These are phyloP conservation scores for Melanchra persicariae DNA, from an alignment of 2,888 invertebrate genomes.

Conservation along the genomic window DNA sequence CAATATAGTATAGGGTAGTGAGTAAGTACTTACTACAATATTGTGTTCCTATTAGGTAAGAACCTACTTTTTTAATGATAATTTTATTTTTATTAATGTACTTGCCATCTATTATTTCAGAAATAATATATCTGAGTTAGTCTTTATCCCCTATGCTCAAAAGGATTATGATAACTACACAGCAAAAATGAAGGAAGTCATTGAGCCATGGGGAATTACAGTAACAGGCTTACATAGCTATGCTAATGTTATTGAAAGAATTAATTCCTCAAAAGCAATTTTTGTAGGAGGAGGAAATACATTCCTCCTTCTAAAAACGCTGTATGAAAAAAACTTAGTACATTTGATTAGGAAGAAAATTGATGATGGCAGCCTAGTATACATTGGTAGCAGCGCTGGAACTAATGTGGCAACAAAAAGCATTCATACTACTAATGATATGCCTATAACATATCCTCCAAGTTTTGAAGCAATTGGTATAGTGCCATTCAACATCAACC, in stretches of 20 bases:
- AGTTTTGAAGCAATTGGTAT: conserved; percentile 93
- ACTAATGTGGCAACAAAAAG: conserved; percentile 95
- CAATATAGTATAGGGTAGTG: no score
- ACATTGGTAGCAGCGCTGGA: conserved; percentile 95
- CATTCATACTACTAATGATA: conserved; percentile 96
- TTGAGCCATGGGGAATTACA: conserved; percentile 92
- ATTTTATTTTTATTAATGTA: no score
- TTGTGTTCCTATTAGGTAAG: neutral
- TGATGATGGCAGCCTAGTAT: conserved; percentile 92
- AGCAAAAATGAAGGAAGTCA: conserved; percentile 89
- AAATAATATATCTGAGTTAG: conserved; percentile 91
- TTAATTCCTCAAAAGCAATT: conserved; percentile 92
- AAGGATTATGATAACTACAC: conserved; percentile 93
- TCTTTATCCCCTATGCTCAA: conserved; percentile 95
- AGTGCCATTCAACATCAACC: conserved; percentile 96
- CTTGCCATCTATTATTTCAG: conserved; percentile 86
- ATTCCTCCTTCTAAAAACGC: conserved; percentile 93
- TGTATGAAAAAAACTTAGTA: conserved; percentile 93
- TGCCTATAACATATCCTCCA: conserved; percentile 96
- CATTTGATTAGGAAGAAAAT: conserved; percentile 92
- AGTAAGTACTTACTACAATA: conserved; percentile 45
- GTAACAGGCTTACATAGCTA: conserved; percentile 92
- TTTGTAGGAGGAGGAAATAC: conserved; percentile 96
- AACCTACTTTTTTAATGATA: neutral
- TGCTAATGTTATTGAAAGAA: conserved; percentile 89